A percentile compares a stretch with the other conserved stretches of the same genome.
Conservation (phyloP, 2,797 vertebrate genomes). For the Pseudotriccus pelzelni region DNA sequence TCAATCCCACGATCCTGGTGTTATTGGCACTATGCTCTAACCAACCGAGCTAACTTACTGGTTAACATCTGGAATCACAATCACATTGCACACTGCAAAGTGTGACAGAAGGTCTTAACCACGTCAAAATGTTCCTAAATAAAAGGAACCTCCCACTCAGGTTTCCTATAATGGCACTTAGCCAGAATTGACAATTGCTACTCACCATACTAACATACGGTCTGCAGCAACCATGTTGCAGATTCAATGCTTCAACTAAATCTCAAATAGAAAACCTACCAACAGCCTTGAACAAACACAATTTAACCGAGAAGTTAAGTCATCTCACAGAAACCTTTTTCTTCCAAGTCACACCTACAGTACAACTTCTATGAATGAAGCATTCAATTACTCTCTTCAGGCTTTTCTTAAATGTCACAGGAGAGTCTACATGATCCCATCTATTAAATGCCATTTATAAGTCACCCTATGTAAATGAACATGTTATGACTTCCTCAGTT, state of each 20-base stretch:
- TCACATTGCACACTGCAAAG: background rate
- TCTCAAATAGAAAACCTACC: background rate
- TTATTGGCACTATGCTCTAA: background rate
- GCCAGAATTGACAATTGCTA: background rate
- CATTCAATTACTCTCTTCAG: background rate
- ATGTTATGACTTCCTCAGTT: background rate
- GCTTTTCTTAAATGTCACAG: background rate
- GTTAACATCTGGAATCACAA: background rate
- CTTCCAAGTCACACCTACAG: background rate
- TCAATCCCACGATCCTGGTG: background rate
- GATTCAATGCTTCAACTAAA: background rate
- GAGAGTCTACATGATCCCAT: background rate
- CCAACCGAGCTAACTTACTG: background rate
- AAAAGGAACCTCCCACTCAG: background rate
- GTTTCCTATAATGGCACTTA: background rate
- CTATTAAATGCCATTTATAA: background rate
- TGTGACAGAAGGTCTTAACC: background rate
- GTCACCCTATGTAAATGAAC: background rate
- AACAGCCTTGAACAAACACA: background rate
- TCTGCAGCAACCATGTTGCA: background rate
- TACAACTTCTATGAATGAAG: background rate
- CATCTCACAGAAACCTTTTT: background rate
- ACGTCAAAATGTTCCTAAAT: background rate
- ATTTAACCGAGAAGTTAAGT: background rate
- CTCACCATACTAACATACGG: background rate